phyloP scores from a whole-genome alignment of 2,888 invertebrate genomes.

The Eurytoma adleriae region DNA sequence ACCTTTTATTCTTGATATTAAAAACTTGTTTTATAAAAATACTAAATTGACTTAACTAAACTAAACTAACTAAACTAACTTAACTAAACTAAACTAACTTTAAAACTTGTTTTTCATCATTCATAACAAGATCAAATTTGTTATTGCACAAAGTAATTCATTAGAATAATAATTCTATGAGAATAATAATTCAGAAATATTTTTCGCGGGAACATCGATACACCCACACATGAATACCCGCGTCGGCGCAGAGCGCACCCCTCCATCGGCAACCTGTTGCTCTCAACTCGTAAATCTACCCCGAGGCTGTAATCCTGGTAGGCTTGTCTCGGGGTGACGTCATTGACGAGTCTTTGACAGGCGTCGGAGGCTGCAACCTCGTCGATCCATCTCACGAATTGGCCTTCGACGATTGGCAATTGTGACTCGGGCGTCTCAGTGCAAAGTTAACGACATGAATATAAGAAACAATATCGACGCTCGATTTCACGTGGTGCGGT shows the following conservation, averaged over 20 bases:
- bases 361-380: constrained; percentile 56
- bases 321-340: constrained; percentile 75
- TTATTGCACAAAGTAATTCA: no score
- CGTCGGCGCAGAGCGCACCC: not conserved
- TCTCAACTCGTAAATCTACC: constrained; percentile 73
- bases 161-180: no score
- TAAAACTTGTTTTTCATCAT: no score
- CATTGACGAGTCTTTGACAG: constrained; percentile 75
- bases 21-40: no score
- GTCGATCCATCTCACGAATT: constrained; percentile 27
- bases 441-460: not conserved
- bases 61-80: no score
- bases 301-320: constrained; percentile 75
- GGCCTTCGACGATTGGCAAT: not conserved
- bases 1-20: no score
- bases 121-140: no score
- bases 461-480: constrained; percentile 11
- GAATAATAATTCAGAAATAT: no score
- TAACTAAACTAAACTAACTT: no score
- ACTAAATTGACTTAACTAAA: no score
- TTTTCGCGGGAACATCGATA: not conserved
- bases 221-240: not conserved
- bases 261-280: constrained; percentile 67
- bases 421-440: not conserved
- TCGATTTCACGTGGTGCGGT: no score